Conservation (phyloP, 2,113 vertebrate genomes). For the Puntigrus tetrazona region DNA sequence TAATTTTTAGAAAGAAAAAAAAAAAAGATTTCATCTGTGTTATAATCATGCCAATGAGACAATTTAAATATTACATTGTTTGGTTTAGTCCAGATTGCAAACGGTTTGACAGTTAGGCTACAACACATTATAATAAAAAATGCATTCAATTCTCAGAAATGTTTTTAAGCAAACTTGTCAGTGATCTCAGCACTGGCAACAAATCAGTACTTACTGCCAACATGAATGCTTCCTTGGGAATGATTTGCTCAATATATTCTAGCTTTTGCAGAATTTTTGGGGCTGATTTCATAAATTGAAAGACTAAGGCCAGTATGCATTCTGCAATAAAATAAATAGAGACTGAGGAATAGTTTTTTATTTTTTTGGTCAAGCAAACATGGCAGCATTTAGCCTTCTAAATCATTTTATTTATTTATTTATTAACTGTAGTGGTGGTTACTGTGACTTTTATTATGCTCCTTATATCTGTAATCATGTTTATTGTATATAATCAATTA, state of each 20-base stretch:
- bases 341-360: no score
- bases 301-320: not conserved
- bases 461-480: not conserved
- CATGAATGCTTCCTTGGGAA: not conserved
- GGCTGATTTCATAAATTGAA: not conserved
- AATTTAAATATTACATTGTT: not conserved
- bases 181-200: slow-evolving; percentile 3
- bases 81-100: not conserved
- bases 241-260: slow-evolving; percentile 13
- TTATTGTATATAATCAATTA: not conserved
- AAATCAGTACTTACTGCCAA: not conserved
- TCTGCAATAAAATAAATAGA: not conserved
- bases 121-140: not conserved
- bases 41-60: not conserved
- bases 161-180: slow-evolving; percentile 9
- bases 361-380: not conserved
- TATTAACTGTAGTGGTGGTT: not conserved
- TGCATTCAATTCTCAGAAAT: not conserved
- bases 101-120: not conserved
- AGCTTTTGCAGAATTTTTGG: not conserved
- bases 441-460: not conserved
- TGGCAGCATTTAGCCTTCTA: not conserved
- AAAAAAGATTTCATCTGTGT: not conserved
- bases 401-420: not conserved
- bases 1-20: not conserved